Base-by-base conservation (phyloP, 2,888 invertebrate species). In the Ectobius pallidus region DNA sequence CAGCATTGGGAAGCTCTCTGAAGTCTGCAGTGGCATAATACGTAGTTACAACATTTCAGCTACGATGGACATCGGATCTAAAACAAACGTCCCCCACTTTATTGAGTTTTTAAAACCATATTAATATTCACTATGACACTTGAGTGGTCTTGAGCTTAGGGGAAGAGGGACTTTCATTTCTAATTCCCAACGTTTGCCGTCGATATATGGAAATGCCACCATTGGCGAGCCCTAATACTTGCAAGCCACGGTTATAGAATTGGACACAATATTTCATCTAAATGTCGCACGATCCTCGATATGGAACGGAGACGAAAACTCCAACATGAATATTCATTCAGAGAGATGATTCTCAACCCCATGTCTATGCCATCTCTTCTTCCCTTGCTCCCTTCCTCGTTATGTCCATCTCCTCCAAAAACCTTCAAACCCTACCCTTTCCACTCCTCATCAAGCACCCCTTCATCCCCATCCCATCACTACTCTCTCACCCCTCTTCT, bases 321-420 rank as follows among this genome's bases (percentile, higher is more conserved):
- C 65, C 25, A 46, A 63, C 52, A 72, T 72, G 72, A 72, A 72
- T 72, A 72, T 72, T 72, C 72, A 72, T 72, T 65, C 25, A 27
- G 44, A 44, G 46, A 46, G 65, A 65, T 65, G 65, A 46, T 65
- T 46, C 65, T 65, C 65, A 65, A 27, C 20, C 44, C 65, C 46
- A 44, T 46, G 44, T 44, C 46, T 22, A n/a, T n/a, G n/a, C n/a
- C n/a, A n/a, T 65, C 46, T 30, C 32, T 30, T 27, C 2, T 16
- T 61, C 7, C 46, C 65, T 44, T 30, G 16, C 42, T 1, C 30
- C 46, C 44, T 25, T 46, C 65, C 42, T 46, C 65, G 46, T 65
- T 46, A 30, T 65, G 65, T 65, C 65, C 65, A 65, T 65, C 65
- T 65, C 65, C 65, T 65, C 44, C 44, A 65, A 65, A 65, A 65